Evolutionary conservation across 2,113 vertebrate genomes (phyloP), one percentile per base, ranked within the genome.

Genomic region (Epinephelus lanceolatus): DNA sequence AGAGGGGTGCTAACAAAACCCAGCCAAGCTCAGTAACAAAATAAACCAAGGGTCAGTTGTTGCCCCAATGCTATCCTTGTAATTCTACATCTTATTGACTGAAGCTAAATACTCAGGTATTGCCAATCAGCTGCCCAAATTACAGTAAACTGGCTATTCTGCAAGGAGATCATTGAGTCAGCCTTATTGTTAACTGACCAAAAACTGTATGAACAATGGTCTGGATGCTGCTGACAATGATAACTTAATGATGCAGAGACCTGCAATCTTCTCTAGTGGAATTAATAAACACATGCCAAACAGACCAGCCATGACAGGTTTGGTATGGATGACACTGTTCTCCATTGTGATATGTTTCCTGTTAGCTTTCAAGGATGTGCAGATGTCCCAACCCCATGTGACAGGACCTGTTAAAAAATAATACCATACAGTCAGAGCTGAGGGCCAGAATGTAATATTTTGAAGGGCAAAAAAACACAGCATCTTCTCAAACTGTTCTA

Each of bases 301-400:
- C 65, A 90, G 57, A 72, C 3, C 23, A 79, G 33, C 67, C 45
- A 8, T 51, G 62, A n/a, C 79, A 80, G 57, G 75, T 87, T 71
- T 73, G 61, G 49, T 49, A 77, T 70, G 14, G 76, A 80, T 66
- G 62, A 72, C 60, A 80, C 27, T 25, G 15, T 71, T 84, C 78
- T 68, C 65, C 47, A 81, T 84, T 88, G 87, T 88, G 69, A 78
- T 74, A 51, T 0, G 60, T 68, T 93, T 92, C 90, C 91, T 86
- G 71, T 85, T 76, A 72, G 56, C 53, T 78, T 76, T 89, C 81
- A 84, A 52, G 45, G 61, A 79, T 75, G 65, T 61, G 63, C 80
- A 91, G 77, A 73, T 62, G 86, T 75, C 87, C 63, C 63, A 68
- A 71, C 68, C 73, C 72, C 19, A 15, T 71, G 72, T 76, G 71